A percentile compares a stretch with the other conserved stretches of the same genome.
Evolutionary conservation across 2,113 vertebrate genomes (phyloP).

Genomic region (Trematomus loennbergii): DNA sequence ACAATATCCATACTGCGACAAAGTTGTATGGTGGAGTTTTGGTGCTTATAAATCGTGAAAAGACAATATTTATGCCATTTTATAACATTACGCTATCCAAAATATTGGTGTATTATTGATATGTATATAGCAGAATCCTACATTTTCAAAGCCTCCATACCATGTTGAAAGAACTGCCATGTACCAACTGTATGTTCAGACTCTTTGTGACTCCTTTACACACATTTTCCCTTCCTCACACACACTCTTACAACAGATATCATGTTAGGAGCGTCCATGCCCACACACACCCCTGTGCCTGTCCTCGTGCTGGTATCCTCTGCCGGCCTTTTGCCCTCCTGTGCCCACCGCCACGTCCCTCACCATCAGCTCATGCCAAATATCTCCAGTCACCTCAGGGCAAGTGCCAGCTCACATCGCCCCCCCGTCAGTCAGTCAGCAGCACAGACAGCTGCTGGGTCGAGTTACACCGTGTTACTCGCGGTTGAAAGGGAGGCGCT

Average conservation of each 20-base stretch:
- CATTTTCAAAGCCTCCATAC: not conserved
- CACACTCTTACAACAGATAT: not conserved
- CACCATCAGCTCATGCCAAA: conserved; percentile 72
- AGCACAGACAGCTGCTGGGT: conserved; percentile 75
- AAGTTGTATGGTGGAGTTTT: no score
- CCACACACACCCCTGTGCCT: conserved; percentile 18
- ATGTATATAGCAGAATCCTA: no score
- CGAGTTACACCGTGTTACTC: conserved; percentile 62
- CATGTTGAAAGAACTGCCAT: not conserved
- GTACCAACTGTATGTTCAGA: not conserved
- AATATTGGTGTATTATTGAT: no score
- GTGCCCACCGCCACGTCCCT: conserved; percentile 60
- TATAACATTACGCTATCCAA: no score
- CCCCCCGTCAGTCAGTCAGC: conserved; percentile 72
- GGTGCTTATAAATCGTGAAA: no score
- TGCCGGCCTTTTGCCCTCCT: conserved; percentile 53
- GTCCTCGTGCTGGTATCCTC: conserved; percentile 43
- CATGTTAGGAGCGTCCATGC: not conserved
- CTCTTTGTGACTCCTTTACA: not conserved
- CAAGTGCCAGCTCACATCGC: conserved; percentile 70
- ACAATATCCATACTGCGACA: no score
- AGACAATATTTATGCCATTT: no score
- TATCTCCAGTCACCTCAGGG: conserved; percentile 67
- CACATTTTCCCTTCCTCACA: not conserved
- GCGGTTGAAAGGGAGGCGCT: conserved; percentile 37